Evolutionary conservation across 35 echinoderm and acorn worm species (phyloP).

Genomic region (Strongylocentrotus purpuratus): DNA sequence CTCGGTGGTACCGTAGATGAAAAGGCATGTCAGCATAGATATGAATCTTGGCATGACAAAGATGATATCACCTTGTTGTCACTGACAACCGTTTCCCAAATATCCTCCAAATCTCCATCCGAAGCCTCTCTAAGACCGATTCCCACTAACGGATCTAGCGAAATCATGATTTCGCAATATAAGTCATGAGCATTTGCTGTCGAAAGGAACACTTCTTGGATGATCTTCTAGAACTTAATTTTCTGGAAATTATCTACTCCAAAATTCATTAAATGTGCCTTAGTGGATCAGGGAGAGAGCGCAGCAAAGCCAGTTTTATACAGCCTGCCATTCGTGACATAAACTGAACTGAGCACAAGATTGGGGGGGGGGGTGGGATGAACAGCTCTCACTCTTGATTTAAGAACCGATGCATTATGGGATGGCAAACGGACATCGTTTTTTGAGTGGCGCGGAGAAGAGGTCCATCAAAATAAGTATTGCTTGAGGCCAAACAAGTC

Average conservation of each 20-base stretch:
- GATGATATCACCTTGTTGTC: neutral
- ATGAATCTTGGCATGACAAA: neutral
- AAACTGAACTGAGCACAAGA: neutral
- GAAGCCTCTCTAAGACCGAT: too few relatives aligned
- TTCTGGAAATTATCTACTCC: too few relatives aligned
- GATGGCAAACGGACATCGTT: constrained; percentile 2
- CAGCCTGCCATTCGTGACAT: neutral
- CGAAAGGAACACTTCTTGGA: too few relatives aligned
- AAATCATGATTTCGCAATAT: too few relatives aligned
- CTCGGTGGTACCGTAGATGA: neutral
- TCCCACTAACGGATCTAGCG: too few relatives aligned
- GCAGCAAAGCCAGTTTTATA: neutral
- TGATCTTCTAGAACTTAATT: too few relatives aligned
- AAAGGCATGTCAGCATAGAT: neutral
- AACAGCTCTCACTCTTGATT: neutral
- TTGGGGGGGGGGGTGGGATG: neutral
- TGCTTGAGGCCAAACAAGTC: constrained; percentile 7
- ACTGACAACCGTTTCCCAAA: neutral
- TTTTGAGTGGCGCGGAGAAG: neutral
- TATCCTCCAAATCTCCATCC: neutral
- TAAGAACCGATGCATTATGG: neutral
- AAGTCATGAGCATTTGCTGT: too few relatives aligned
- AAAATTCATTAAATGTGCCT: neutral
- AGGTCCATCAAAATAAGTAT: constrained; percentile 4
- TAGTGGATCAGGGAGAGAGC: neutral